Conservation (phyloP, 2,888 invertebrate species). For the Stenoptilia bipunctidactyla region DNA sequence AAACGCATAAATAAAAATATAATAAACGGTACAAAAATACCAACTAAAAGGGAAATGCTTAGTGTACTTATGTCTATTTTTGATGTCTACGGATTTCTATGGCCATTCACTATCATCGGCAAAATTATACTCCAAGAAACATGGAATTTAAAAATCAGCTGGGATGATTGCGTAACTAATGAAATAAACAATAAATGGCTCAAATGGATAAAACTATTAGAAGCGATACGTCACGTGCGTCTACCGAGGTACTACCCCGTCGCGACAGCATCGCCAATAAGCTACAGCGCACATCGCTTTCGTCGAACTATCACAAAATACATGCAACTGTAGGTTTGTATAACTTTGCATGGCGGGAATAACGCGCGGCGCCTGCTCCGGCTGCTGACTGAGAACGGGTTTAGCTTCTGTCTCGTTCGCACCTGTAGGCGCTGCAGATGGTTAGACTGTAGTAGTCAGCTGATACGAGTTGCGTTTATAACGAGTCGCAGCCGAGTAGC, state of each 20-base stretch:
- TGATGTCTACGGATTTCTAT: slow-evolving; percentile 17
- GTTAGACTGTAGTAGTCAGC: too few species aligned
- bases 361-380: background rate
- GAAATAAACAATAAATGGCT: slow-evolving; percentile 5
- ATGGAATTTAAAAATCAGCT: slow-evolving; percentile 11
- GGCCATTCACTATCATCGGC: slow-evolving; percentile 18
- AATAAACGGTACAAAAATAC: too few species aligned
- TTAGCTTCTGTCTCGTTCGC: slow-evolving; percentile 6
- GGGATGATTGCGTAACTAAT: slow-evolving; percentile 14
- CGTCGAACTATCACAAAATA: slow-evolving; percentile 6
- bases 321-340: slow-evolving; percentile 5
- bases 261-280: slow-evolving; percentile 14
- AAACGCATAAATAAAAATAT: too few species aligned
- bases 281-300: slow-evolving; percentile 7
- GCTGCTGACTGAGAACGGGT: background rate
- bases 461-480: too few species aligned
- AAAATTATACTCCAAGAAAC: slow-evolving; percentile 18
- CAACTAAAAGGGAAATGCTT: slow-evolving; percentile 16
- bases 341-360: slow-evolving; percentile 1
- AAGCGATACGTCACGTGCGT: slow-evolving; percentile 4
- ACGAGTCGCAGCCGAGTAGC: too few species aligned
- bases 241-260: slow-evolving; percentile 4
- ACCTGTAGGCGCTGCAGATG: too few species aligned
- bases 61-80: slow-evolving; percentile 18
- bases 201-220: slow-evolving; percentile 11